A percentile compares a stretch with the other conserved stretches of the same genome.
phyloP scores from a whole-genome alignment of 2,797 vertebrate species.

The Poeciliopsis paucimaculata region DNA sequence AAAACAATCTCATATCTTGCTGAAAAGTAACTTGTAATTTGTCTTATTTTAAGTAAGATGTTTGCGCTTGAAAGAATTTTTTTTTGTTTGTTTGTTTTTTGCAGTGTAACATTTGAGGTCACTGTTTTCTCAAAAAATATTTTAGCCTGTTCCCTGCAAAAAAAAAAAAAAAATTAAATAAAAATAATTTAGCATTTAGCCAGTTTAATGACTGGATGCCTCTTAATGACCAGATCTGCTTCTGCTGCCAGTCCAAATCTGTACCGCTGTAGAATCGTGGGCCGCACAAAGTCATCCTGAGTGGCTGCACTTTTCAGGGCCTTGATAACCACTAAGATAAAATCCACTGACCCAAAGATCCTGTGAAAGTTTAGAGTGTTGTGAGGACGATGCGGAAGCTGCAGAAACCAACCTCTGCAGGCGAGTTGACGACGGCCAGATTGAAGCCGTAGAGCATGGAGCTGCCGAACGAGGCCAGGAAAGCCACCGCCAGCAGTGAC shows the following conservation, averaged over 20 bases:
- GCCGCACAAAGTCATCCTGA: not conserved
- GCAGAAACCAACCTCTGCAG: conserved; percentile 81
- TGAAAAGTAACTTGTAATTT: no score
- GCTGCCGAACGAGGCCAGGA: conserved; percentile 89
- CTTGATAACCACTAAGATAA: not conserved
- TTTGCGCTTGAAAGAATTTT: no score
- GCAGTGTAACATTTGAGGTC: not conserved
- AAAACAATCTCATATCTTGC: no score
- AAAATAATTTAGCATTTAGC: not conserved
- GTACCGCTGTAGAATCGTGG: not conserved
- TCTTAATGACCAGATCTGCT: not conserved
- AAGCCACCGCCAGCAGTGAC: conserved; percentile 83
- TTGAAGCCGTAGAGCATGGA: conserved; percentile 93
- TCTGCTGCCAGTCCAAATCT: not conserved
- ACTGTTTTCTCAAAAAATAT: not conserved
- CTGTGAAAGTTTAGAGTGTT: not conserved
- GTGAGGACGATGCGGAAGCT: not conserved
- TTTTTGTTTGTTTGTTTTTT: no score
- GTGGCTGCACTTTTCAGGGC: not conserved
- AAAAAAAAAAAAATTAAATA: not conserved
- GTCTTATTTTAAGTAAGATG: no score
- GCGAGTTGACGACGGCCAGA: conserved; percentile 91
- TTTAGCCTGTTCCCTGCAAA: not conserved
- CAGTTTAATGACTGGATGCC: not conserved
- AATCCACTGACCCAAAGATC: not conserved